Evolutionary conservation across 1,140 invertebrate species (phyloP), one percentile per base, ranked within the genome.

Genomic region (Thaumatotibia leucotreta): DNA sequence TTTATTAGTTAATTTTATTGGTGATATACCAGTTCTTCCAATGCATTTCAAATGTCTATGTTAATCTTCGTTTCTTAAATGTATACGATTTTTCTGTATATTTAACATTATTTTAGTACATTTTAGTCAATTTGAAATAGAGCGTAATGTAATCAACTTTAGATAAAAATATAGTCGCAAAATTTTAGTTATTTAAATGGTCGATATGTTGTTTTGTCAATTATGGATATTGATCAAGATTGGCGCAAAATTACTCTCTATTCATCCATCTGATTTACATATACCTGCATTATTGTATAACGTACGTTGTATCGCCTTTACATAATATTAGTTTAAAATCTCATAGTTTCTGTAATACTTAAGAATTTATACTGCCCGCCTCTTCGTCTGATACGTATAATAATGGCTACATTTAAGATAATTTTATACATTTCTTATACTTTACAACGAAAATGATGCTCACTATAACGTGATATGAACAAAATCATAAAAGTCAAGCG

Each of bases 361-460:
- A 45, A 20, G 39, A 45, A 45, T 45, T 14, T 14, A 39, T 8
- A 45, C 14, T 45, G 17, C 17, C 39, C 39, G 39, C 39, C 39
- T 45, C 35, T 45, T 45, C 35, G 39, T 20, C 39, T 45, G 27
- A 6, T 29, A 45, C 39, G 39, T 45, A 45, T n/a, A 45, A 20
- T 45, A 20, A 20, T 45, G n/a, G n/a, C n/a, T n/a, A 45, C 39
- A 17, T 6, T 58, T 29, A 27, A 58, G 52, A 27, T 31, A 58
- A 58, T 58, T 58, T 58, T 58, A 58, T 58, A 29, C 24, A 24
- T 27, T n/a, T 54, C 49, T 23, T 24, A 52, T 52, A 24, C 4
- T 58, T 58, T 58, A 58, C 24, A 58, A 58, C 52, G 52, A 58
- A 58, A 24, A 58, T 58, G n/a, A 58, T 58, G 52, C 52, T 58